Base-by-base conservation (phyloP, 2,113 vertebrate species). In the Megatriorchis doriae region DNA sequence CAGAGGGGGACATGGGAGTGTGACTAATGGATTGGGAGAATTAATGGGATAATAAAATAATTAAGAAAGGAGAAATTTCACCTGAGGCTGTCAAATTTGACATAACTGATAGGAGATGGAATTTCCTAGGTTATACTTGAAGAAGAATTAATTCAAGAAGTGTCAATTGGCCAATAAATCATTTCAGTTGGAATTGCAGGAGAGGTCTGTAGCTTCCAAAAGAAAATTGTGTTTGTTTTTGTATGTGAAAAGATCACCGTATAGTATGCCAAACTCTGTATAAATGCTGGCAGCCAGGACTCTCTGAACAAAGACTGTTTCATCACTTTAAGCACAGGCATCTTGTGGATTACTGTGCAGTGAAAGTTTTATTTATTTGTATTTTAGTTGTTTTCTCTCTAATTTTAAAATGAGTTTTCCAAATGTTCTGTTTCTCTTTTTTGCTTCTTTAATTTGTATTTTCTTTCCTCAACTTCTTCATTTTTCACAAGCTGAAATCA, bases 21-120 rank as follows among this genome's bases (percentile, higher is more conserved):
- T 92, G 88, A 77, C 72, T 96, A 93, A 93, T 89, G 65, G 68
- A 81, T 91, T 94, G 65, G 65, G 65, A 91, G 68, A 94, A 96
- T 91, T 94, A 96, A 96, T 96, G 90, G 63, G 55, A 86, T 95
- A 93, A 88, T 90, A 88, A 96, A 95, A 96, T 94, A 95, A 96
- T 96, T 95, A 96, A 96, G 80, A 86, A 94, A 92, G 59, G n/a
- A 92, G 92, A 91, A 94, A 81, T 94, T 96, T 93, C 88, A 94
- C 82, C 95, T 89, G 90, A 93, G 75, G 82, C 86, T 92, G 90
- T 94, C 96, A 95, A 94, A 92, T 91, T 81, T 86, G 92, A 81
- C 86, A 45, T 94, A 93, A 91, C 63, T 74, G 86, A 83, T 93
- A 45, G 80, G 58, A 96, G 81, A 91, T 92, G 73, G 73, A 91